A percentile compares a stretch with the other conserved stretches of the same genome.
Conservation (phyloP, 2,113 vertebrate genomes). For the Copsychus sechellarum region DNA sequence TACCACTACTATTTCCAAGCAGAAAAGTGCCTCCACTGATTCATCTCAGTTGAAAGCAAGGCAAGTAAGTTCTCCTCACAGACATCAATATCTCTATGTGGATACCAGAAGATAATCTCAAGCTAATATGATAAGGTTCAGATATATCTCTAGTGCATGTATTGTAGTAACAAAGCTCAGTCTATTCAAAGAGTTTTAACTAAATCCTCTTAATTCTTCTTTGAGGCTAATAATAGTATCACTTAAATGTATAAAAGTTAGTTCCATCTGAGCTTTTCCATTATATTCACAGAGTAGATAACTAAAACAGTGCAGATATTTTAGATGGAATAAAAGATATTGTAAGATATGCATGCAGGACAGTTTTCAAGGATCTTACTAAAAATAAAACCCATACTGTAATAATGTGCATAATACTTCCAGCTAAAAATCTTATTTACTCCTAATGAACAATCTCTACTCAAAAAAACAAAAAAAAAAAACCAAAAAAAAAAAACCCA, state of each 20-base stretch:
- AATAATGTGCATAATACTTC: neutral
- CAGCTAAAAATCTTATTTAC: neutral
- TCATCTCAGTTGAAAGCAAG: neutral
- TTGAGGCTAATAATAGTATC: neutral
- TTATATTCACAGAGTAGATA: neutral
- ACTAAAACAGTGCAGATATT: neutral
- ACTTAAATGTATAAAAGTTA: neutral
- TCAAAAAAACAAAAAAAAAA: neutral
- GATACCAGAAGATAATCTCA: neutral
- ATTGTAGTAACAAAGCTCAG: neutral
- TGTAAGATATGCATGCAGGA: neutral
- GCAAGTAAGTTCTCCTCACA: neutral
- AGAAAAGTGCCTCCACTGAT: neutral
- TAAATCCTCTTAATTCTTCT: neutral
- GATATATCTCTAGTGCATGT: neutral
- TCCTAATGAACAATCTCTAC: neutral
- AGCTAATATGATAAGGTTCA: neutral
- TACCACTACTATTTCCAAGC: neutral
- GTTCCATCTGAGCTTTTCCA: neutral
- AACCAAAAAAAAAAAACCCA: accelerated
- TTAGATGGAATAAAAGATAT: neutral
- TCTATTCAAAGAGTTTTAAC: neutral
- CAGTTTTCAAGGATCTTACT: neutral
- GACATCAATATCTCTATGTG: neutral
- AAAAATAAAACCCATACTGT: neutral